A percentile compares a stretch with the other conserved stretches of the same genome.
Evolutionary conservation across 1,140 invertebrate genomes (phyloP).

Genomic region (Hydropsyche tenuis): DNA sequence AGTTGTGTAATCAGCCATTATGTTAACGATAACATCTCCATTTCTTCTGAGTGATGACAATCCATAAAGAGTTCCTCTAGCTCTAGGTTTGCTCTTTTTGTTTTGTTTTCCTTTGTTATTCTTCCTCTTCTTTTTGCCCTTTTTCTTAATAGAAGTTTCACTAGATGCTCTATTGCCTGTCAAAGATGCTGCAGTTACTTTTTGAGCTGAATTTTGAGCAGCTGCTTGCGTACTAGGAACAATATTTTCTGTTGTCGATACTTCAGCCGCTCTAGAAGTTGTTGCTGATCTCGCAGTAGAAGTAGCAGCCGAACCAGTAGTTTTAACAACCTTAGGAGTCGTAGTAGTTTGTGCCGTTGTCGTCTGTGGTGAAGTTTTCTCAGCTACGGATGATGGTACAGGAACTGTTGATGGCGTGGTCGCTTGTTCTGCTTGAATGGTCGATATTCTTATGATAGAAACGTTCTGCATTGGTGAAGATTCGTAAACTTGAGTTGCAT

Average conservation of each 20-base stretch:
- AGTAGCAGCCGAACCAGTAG: constrained; percentile 3
- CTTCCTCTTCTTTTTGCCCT: constrained; percentile 48
- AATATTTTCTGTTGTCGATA: constrained; percentile 25
- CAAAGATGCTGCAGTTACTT: constrained; percentile 55
- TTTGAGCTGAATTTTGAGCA: not conserved
- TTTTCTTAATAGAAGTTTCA: constrained; percentile 47
- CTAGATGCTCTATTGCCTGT: constrained; percentile 45
- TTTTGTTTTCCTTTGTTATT: constrained; percentile 58
- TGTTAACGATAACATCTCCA: constrained; percentile 79
- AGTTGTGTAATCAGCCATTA: constrained; percentile 78
- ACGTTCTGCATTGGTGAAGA: constrained; percentile 22
- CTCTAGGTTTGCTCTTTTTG: constrained; percentile 66
- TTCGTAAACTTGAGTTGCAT: not conserved
- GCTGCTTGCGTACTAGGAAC: constrained; percentile 1
- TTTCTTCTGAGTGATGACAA: constrained; percentile 75
- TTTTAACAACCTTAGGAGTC: constrained; percentile 12
- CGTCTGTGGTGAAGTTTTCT: constrained; percentile 34
- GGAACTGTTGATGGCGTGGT: not conserved
- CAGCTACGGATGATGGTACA: not conserved
- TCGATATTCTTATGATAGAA: constrained; percentile 33
- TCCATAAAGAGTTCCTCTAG: constrained; percentile 79
- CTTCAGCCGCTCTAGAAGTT: constrained; percentile 13
- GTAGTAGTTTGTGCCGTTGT: constrained; percentile 18
- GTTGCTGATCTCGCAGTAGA: constrained; percentile 20
- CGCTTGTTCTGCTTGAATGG: not conserved